Percentiles rank a stretch among this genome's conserved stretches.
phyloP scores from a whole-genome alignment of 2,113 vertebrate genomes.

The Hyla sarda region DNA sequence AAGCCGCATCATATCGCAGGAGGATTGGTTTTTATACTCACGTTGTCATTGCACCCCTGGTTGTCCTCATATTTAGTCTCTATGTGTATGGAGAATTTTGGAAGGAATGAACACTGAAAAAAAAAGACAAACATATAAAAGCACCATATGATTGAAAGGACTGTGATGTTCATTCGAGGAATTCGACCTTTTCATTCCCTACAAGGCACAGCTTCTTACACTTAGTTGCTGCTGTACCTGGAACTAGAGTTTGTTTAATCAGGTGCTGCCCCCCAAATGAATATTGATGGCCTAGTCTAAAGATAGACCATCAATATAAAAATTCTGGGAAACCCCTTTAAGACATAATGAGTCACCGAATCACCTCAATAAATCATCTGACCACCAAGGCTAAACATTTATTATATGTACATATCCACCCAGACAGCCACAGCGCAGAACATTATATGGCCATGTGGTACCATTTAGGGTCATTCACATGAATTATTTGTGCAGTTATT shows the following conservation, averaged over 20 bases:
- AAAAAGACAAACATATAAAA: conserved; percentile 61
- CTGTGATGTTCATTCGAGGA: not conserved
- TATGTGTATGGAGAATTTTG: conserved; percentile 93
- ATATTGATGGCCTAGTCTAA: too few species aligned
- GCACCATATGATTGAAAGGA: too few species aligned
- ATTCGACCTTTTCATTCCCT: too few species aligned
- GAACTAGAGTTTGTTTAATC: too few species aligned
- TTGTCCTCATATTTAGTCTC: conserved; percentile 94
- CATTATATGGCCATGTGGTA: conserved; percentile 2
- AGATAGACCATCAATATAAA: too few species aligned
- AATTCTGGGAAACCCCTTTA: too few species aligned
- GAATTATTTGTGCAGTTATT: not conserved
- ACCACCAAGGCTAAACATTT: not conserved
- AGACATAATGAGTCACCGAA: not conserved
- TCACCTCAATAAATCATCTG: not conserved
- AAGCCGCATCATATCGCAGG: too few species aligned
- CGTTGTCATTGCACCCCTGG: conserved; percentile 86
- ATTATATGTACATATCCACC: not conserved
- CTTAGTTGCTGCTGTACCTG: too few species aligned
- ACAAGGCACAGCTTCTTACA: too few species aligned
- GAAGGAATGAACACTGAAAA: conserved; percentile 88
- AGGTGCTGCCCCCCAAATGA: too few species aligned
- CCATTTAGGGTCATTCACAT: not conserved
- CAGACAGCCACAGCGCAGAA: not conserved
- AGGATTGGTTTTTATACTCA: conserved; percentile 76